Evolutionary conservation across 2,888 invertebrate genomes (phyloP), one percentile per base, ranked within the genome.

Genomic region (Luffia ferchaultella): DNA sequence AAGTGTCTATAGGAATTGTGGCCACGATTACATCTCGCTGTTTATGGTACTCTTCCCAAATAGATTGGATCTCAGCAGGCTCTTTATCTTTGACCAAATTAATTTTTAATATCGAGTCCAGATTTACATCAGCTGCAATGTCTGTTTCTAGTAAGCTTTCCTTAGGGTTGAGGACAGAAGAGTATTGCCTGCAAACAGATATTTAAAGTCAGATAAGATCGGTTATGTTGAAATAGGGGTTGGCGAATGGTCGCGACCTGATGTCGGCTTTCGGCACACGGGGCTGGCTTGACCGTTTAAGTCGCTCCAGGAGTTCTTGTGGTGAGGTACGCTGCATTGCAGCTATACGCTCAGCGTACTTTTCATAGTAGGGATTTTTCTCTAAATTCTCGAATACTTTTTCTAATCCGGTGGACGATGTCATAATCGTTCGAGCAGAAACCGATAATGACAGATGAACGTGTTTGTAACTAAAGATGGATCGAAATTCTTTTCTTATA

Each of bases 31-130:
- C 89, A 62, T 92, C 90, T 69, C 93, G 93, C 5, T 87, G 84
- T 55, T 89, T 88, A 63, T 95, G 93, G 69, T 94, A 94, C 61
- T 91, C 87, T 49, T 88, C 85, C 95, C 96, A 95, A 57, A 95
- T 93, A 48, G 76, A 63, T 58, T 86, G 78, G 40, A 96, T 90
- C 69, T 95, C 94, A 20, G 88, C 86, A 16, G 87, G 83, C 52
- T 76, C 79, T 70, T 93, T 93, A 60, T 92, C 88, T 58, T 83
- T 68, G 1, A 95, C 85, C 52, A 94, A 77, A 15, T 94, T 93
- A 40, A 90, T 57, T 76, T 93, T 95, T 85, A 95, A 91, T 51
- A 95, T 88, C 58, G 89, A 89, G 50, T 85, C 78, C 1, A 95
- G 79, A 57, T 86, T 80, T 51, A 85, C 84, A 12, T 80, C 67